phyloP scores from a whole-genome alignment of 2,888 invertebrate genomes.

The Muscina levida region DNA sequence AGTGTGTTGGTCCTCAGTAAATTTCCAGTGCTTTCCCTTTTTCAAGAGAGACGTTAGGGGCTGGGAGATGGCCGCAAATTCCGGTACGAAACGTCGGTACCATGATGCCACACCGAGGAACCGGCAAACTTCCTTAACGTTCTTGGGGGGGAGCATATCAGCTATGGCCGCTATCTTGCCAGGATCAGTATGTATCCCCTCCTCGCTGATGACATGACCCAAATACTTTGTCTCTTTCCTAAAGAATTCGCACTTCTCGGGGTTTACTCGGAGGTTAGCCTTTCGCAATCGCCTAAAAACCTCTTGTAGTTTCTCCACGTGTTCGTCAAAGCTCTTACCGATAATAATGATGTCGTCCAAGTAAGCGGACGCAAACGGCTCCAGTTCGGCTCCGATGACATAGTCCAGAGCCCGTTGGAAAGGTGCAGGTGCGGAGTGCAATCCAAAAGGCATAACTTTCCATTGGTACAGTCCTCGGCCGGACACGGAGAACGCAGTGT shows the following conservation, averaged over 20 bases:
- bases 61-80: conserved; percentile 37
- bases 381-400: too few relatives aligned
- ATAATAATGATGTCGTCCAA: conserved; percentile 23
- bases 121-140: conserved; percentile 6
- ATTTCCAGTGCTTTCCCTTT: conserved; percentile 25
- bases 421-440: conserved; percentile 46
- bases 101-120: conserved; percentile 42
- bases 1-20: conserved; percentile 10
- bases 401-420: conserved; percentile 52
- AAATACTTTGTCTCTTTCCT: too few relatives aligned
- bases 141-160: conserved; percentile 11
- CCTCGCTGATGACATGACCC: too few relatives aligned
- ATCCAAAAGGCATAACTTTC: conserved; percentile 48
- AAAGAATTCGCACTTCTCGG: too few relatives aligned
- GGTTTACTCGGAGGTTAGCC: conserved; percentile 27
- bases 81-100: conserved; percentile 34
- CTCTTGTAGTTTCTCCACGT: too few relatives aligned
- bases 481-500: conserved; percentile 52
- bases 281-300: conserved; percentile 6
- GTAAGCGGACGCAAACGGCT: conserved; percentile 32
- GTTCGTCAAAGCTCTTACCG: neutral
- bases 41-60: too few relatives aligned
- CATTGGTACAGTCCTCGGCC: too few relatives aligned
- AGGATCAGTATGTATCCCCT: neutral
- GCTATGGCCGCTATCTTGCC: neutral